These are phyloP conservation scores for Scleropages formosus DNA, from an alignment of 2,797 vertebrate genomes.

Conservation along the genomic window DNA sequence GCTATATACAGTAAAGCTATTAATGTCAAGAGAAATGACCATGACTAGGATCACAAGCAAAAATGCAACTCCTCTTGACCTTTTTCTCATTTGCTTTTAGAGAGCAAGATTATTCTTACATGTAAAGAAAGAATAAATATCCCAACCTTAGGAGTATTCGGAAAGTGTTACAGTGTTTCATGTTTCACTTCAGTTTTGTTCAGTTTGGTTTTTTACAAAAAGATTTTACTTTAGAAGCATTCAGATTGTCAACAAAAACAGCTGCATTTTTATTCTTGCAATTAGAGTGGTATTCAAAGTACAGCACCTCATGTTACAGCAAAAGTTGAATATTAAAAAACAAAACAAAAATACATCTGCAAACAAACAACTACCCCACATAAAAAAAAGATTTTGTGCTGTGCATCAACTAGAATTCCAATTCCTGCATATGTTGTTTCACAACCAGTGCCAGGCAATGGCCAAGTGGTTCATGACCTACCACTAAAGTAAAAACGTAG, in stretches of 20 bases:
- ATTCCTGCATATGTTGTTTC: constrained; percentile 55
- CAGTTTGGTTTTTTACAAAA: constrained; percentile 38
- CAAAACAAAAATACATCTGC: constrained; percentile 58
- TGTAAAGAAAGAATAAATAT: no score
- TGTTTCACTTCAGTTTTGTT: not conserved
- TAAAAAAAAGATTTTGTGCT: constrained; percentile 77
- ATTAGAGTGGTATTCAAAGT: constrained; percentile 78
- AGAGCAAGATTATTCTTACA: no score
- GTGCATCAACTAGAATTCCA: constrained; percentile 62
- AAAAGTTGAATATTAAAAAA: constrained; percentile 65
- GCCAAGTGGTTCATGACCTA: constrained; percentile 61
- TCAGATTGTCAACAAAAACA: constrained; percentile 69
- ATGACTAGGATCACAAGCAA: no score
- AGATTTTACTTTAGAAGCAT: constrained; percentile 69
- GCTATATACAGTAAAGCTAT: not conserved
- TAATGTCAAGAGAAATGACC: no score
- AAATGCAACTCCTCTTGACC: no score
- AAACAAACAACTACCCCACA: constrained; percentile 68
- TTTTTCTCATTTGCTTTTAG: no score
- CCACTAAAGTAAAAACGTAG: constrained; percentile 61
- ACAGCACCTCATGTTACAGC: constrained; percentile 70
- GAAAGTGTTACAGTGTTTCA: no score
- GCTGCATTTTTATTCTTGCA: constrained; percentile 65
- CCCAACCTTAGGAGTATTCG: no score
- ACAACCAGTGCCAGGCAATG: constrained; percentile 57